Evolutionary conservation across 2,888 invertebrate genomes (phyloP).

Genomic region (Melitaea athalia): DNA sequence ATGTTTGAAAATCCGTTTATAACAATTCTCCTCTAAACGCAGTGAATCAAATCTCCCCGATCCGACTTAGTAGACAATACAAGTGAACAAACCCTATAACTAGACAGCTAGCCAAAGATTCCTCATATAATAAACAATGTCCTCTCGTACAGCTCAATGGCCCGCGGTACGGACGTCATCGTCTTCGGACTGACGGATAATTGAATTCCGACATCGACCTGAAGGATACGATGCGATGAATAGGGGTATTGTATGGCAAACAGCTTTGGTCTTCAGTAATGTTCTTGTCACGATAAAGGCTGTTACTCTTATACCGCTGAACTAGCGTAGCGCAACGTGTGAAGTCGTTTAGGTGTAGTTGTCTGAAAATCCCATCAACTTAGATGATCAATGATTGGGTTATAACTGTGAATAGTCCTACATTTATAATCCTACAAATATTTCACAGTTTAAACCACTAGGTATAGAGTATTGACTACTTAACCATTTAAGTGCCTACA

Average conservation of each 20-base stretch:
- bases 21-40: not conserved
- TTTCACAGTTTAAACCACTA: no score
- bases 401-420: no score
- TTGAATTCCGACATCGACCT: constrained; percentile 44
- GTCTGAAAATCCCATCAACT: no score
- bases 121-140: constrained; percentile 16
- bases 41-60: not conserved
- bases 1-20: not conserved
- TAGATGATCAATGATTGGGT: no score
- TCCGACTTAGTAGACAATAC: constrained; percentile 1
- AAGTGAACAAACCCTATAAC: constrained; percentile 12
- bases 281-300: constrained; percentile 25
- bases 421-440: no score
- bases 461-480: no score
- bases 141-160: constrained; percentile 26
- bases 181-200: constrained; percentile 45
- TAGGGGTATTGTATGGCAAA: constrained; percentile 36
- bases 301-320: constrained; percentile 13
- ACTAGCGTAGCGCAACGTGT: not conserved
- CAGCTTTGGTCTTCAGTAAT: constrained; percentile 14
- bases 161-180: constrained; percentile 34
- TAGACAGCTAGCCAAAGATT: constrained; percentile 1
- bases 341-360: no score
- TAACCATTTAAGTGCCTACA: no score
- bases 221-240: constrained; percentile 34